These are phyloP conservation scores for Mayetiola destructor DNA, from an alignment of 2,888 invertebrate genomes.

Conservation along the genomic window DNA sequence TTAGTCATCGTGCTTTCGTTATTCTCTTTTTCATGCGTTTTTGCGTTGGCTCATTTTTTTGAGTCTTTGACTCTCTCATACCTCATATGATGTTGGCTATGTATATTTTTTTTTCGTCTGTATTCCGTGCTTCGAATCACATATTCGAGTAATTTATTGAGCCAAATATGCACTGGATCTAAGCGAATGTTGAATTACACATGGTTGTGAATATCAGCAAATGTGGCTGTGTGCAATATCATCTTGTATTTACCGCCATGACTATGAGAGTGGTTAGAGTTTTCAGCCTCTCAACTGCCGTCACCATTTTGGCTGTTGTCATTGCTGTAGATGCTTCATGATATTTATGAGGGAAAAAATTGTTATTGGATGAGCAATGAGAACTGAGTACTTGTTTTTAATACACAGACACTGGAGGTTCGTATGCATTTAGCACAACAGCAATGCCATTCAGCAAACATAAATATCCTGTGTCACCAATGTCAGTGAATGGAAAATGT, in stretches of 20 bases:
- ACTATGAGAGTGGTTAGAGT: too few species aligned
- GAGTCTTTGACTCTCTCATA: background rate
- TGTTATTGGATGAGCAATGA: too few species aligned
- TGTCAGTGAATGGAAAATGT: background rate
- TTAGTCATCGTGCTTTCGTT: background rate
- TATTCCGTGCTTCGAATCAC: background rate
- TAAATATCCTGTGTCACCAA: slow-evolving; percentile 3
- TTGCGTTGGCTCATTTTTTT: background rate
- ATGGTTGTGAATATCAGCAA: too few species aligned
- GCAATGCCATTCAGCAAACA: too few species aligned
- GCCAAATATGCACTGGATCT: background rate
- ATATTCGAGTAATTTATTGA: background rate
- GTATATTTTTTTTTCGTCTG: background rate
- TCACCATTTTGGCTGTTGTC: too few species aligned
- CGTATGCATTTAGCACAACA: background rate
- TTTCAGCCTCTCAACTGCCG: too few species aligned
- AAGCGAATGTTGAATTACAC: too few species aligned
- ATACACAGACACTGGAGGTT: background rate
- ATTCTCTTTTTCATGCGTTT: background rate
- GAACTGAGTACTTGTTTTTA: slow-evolving; percentile 1
- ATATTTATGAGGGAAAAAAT: too few species aligned
- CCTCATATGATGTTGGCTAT: slow-evolving; percentile 1
- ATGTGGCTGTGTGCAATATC: too few species aligned
- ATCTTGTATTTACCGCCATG: too few species aligned
- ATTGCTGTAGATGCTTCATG: too few species aligned